A percentile compares a stretch with the other conserved stretches of the same genome.
Conservation (phyloP, 2,888 invertebrate genomes). For the Drosophila greeni region DNA sequence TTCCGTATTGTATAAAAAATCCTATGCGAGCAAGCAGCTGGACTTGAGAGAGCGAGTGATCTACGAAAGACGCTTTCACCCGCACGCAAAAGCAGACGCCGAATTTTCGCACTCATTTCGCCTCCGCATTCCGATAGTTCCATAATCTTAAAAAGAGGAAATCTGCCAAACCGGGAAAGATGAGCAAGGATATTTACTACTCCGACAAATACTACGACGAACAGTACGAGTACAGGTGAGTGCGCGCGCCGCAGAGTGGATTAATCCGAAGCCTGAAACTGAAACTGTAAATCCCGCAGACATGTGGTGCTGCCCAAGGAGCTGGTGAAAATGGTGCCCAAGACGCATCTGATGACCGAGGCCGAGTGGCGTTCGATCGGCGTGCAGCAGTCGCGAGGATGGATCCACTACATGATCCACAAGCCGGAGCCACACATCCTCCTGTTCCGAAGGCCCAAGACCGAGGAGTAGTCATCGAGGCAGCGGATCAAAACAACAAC, state of each 20-base stretch:
- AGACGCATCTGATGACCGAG: conserved; percentile 95
- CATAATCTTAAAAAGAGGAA: not conserved
- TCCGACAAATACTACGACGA: conserved; percentile 96
- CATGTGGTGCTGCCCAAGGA: conserved; percentile 97
- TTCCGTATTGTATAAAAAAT: not conserved
- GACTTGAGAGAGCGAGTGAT: not conserved
- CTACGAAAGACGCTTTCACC: conserved; percentile 2
- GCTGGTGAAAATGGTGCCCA: conserved; percentile 92
- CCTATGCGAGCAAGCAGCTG: not conserved
- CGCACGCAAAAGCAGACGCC: conserved; percentile 22
- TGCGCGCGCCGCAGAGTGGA: not conserved
- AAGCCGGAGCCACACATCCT: conserved; percentile 96
- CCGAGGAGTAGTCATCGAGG: conserved; percentile 69
- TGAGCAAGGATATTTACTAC: conserved; percentile 91
- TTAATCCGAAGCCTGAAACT: conserved; percentile 10
- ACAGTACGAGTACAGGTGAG: conserved; percentile 93
- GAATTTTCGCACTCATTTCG: conserved; percentile 17
- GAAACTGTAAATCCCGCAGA: conserved; percentile 80
- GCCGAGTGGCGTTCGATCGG: conserved; percentile 96
- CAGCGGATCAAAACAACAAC: conserved; percentile 19
- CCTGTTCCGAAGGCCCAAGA: conserved; percentile 88
- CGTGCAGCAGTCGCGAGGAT: conserved; percentile 97
- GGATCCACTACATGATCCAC: conserved; percentile 98
- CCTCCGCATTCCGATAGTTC: conserved; percentile 3
- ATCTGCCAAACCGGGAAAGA: conserved; percentile 57